These are phyloP conservation scores for Ypsolopha scabrella DNA, from an alignment of 2,888 invertebrate species.

Conservation along the genomic window DNA sequence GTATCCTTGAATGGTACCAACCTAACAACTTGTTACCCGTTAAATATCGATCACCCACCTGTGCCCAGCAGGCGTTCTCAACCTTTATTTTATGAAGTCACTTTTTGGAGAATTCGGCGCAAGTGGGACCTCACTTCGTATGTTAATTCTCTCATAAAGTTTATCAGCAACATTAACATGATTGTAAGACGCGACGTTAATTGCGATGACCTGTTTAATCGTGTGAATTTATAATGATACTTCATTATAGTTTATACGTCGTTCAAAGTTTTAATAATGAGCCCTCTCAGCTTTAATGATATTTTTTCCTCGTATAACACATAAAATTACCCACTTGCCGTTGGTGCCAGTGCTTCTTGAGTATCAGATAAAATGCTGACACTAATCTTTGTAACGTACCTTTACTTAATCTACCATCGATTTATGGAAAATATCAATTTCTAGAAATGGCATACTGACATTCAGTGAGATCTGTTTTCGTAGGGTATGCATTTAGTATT, in stretches of 20 bases:
- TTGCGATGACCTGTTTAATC: slow-evolving; percentile 52
- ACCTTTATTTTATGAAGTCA: slow-evolving; percentile 1
- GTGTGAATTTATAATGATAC: slow-evolving; percentile 32
- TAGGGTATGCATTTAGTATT: no score
- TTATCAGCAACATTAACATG: slow-evolving; percentile 26
- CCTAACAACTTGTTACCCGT: background rate
- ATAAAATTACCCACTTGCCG: no score
- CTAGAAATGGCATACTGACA: no score
- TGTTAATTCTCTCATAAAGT: slow-evolving; percentile 3
- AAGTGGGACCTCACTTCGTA: background rate
- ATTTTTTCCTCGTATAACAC: no score
- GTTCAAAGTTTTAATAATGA: background rate
- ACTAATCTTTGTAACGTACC: no score
- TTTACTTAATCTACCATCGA: no score
- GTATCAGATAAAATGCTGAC: no score
- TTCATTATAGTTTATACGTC: slow-evolving; percentile 2
- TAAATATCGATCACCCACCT: background rate
- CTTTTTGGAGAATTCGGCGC: background rate
- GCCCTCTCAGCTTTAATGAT: background rate
- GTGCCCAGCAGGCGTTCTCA: background rate
- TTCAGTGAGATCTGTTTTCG: no score
- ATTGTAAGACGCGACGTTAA: slow-evolving; percentile 53
- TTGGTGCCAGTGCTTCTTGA: no score
- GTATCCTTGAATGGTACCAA: background rate
- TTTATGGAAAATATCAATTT: no score